Conservation (phyloP, 1,140 invertebrate species). For the Galleria mellonella region DNA sequence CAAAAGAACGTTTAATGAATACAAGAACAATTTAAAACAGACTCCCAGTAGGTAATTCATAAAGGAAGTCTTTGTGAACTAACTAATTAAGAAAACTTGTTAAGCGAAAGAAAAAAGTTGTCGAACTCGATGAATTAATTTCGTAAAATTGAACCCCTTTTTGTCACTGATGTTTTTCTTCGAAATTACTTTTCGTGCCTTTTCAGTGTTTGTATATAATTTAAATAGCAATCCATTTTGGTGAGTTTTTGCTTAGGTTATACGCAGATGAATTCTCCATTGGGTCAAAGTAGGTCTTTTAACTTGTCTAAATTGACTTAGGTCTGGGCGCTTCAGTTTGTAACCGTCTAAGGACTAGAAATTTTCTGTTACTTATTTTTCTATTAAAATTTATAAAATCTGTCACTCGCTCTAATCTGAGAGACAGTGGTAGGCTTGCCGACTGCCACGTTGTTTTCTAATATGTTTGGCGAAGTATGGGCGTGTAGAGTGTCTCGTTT, state of each 20-base stretch:
- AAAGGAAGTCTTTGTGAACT: conserved; percentile 26
- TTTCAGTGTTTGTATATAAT: background rate
- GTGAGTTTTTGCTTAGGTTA: background rate
- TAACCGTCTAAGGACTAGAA: too few species aligned
- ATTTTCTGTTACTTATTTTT: too few species aligned
- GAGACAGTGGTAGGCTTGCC: too few species aligned
- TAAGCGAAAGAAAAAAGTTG: conserved; percentile 30
- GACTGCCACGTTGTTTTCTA: too few species aligned
- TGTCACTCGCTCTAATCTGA: too few species aligned
- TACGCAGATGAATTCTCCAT: too few species aligned
- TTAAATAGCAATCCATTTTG: background rate
- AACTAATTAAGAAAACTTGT: conserved; percentile 47
- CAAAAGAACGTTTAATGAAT: conserved; percentile 20
- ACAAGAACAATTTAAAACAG: conserved; percentile 32
- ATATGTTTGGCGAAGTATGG: too few species aligned
- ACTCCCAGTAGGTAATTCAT: conserved; percentile 9
- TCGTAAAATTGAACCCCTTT: conserved; percentile 25
- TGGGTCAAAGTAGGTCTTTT: too few species aligned
- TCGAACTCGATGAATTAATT: conserved; percentile 44
- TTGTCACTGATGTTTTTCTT: conserved; percentile 29
- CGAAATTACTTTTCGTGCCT: conserved; percentile 1
- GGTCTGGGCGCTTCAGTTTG: too few species aligned
- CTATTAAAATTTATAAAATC: too few species aligned
- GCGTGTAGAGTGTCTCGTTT: too few species aligned
- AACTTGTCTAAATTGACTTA: too few species aligned